Percentiles rank a stretch among this genome's conserved stretches.
Conservation (phyloP, 2,113 vertebrate species). For the Ailurus styani region DNA sequence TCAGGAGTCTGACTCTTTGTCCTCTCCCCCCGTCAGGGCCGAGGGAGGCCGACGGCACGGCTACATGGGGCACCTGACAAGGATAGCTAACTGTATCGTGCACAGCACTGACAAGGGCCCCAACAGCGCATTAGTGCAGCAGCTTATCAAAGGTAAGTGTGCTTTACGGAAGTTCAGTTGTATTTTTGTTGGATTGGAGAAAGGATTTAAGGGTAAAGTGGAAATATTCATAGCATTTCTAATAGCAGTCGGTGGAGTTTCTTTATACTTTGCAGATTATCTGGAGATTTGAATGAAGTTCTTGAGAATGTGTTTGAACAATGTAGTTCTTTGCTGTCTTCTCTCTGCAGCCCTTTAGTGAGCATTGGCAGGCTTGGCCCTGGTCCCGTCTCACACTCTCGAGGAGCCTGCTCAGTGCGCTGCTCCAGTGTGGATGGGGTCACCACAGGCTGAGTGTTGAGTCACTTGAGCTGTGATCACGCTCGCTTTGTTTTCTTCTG, state of each 20-base stretch:
- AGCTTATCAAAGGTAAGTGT: slow-evolving; percentile 90
- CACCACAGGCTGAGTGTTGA: background rate
- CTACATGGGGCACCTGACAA: slow-evolving; percentile 98
- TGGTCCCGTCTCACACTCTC: background rate
- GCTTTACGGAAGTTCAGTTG: background rate
- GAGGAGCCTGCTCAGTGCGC: background rate
- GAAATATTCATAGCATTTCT: background rate
- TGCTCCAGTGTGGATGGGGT: accelerated
- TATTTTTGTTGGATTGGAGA: background rate
- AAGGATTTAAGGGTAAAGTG: background rate
- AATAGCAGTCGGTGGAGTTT: background rate
- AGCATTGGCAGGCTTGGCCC: accelerated
- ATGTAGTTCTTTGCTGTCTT: background rate
- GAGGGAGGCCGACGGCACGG: slow-evolving; percentile 95
- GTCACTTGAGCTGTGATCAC: background rate
- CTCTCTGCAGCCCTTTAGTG: background rate
- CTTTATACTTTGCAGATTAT: background rate
- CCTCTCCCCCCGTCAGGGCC: slow-evolving; percentile 80
- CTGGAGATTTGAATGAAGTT: background rate
- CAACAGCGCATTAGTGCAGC: slow-evolving; percentile 89
- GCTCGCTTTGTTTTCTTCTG: background rate
- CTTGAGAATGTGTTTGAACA: background rate
- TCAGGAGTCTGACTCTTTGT: background rate
- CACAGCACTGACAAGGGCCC: slow-evolving; percentile 96
- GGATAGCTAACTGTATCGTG: slow-evolving; percentile 97